A percentile compares a stretch with the other conserved stretches of the same genome.
Conservation (phyloP, 2,797 vertebrate genomes). For the Luscinia megarhynchos region DNA sequence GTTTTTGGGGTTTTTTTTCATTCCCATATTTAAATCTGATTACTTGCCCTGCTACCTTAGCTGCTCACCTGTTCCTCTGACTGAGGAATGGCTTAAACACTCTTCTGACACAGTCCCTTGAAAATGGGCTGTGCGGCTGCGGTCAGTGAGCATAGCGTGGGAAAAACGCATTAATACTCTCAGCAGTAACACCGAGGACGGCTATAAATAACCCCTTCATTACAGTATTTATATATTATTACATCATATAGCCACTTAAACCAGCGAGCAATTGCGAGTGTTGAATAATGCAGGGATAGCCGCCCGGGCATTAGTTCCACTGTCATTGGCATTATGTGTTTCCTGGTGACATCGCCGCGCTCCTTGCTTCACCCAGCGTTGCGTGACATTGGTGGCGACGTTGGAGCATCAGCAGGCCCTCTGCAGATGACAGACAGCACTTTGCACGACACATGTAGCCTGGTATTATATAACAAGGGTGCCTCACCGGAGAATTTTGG, state of each 20-base stretch:
- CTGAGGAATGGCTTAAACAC: slow-evolving; percentile 29
- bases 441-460: slow-evolving; percentile 9
- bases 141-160: slow-evolving; percentile 62
- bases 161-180: slow-evolving; percentile 69
- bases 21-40: background rate
- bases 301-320: slow-evolving; percentile 67
- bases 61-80: background rate
- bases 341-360: slow-evolving; percentile 40
- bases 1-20: background rate
- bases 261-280: slow-evolving; percentile 62
- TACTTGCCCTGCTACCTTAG: background rate
- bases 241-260: slow-evolving; percentile 72
- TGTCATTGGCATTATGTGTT: slow-evolving; percentile 71
- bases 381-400: slow-evolving; percentile 61
- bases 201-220: slow-evolving; percentile 68
- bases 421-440: slow-evolving; percentile 36
- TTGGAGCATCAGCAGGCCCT: background rate
- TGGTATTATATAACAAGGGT: slow-evolving; percentile 44
- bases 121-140: slow-evolving; percentile 15
- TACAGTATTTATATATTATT: slow-evolving; percentile 75
- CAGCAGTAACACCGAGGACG: background rate
- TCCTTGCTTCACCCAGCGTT: slow-evolving; percentile 34
- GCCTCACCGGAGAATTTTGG: background rate
- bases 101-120: slow-evolving; percentile 17
- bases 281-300: slow-evolving; percentile 72